Evolutionary conservation across 2,888 invertebrate species (phyloP).

Genomic region (Lepeophtheirus nordmannii): DNA sequence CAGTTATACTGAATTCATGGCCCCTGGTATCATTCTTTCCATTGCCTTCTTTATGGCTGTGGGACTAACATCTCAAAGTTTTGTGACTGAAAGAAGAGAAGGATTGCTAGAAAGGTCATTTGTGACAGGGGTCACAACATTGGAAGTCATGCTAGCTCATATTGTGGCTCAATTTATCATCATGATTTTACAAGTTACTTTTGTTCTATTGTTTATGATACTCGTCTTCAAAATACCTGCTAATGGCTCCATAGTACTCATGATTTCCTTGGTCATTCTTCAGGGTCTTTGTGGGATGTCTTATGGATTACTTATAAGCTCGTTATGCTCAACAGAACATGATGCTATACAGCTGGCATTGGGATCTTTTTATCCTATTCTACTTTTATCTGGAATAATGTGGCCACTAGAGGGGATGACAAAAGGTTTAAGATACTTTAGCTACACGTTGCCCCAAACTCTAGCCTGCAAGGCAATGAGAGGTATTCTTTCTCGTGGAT

Average conservation of each 20-base stretch:
- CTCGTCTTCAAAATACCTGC: slow-evolving; percentile 31
- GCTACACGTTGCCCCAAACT: slow-evolving; percentile 60
- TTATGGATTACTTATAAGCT: slow-evolving; percentile 28
- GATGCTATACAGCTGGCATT: slow-evolving; percentile 69
- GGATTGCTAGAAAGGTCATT: slow-evolving; percentile 35
- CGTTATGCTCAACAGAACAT: slow-evolving; percentile 54
- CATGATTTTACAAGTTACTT: slow-evolving; percentile 34
- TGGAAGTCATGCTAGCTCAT: slow-evolving; percentile 36
- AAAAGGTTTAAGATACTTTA: slow-evolving; percentile 23
- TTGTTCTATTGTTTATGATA: slow-evolving; percentile 35
- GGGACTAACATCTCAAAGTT: slow-evolving; percentile 36
- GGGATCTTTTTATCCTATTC: slow-evolving; percentile 69
- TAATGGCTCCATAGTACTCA: slow-evolving; percentile 34
- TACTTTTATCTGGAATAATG: slow-evolving; percentile 54
- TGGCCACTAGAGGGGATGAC: slow-evolving; percentile 28
- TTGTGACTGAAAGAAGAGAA: slow-evolving; percentile 32
- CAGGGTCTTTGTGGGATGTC: slow-evolving; percentile 37
- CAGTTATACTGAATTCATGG: slow-evolving; percentile 38
- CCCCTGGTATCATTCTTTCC: slow-evolving; percentile 34
- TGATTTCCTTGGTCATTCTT: slow-evolving; percentile 34
- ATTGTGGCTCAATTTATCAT: slow-evolving; percentile 35
- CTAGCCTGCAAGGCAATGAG: slow-evolving; percentile 72
- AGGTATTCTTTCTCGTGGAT: slow-evolving; percentile 67
- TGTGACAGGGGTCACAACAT: slow-evolving; percentile 33
- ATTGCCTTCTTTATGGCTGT: slow-evolving; percentile 38